phyloP scores from a whole-genome alignment of 2,113 vertebrate species.

The Percina caprodes region DNA sequence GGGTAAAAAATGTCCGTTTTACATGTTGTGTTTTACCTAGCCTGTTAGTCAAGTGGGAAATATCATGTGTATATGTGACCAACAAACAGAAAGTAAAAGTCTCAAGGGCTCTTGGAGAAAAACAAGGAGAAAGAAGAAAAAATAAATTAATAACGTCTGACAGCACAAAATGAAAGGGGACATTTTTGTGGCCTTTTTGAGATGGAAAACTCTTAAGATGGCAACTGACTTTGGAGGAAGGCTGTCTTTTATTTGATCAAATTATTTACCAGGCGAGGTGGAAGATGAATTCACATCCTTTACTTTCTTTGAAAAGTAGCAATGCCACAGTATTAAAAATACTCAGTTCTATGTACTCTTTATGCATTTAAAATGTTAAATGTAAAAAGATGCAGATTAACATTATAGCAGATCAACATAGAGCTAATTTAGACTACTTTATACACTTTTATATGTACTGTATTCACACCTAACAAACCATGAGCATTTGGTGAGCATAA shows the following conservation, averaged over 20 bases:
- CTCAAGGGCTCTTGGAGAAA: neutral
- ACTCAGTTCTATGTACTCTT: too few relatives aligned
- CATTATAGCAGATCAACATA: neutral
- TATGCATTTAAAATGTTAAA: too few relatives aligned
- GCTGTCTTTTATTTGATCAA: neutral
- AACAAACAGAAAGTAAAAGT: neutral
- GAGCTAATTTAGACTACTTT: too few relatives aligned
- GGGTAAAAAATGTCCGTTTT: neutral
- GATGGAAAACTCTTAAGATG: neutral
- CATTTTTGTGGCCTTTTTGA: neutral
- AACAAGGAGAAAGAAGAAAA: neutral
- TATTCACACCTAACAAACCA: too few relatives aligned
- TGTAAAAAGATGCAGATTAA: neutral
- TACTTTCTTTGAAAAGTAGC: neutral
- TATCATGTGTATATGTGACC: neutral
- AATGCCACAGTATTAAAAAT: neutral
- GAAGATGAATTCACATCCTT: neutral
- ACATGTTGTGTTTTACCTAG: neutral
- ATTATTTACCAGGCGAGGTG: neutral
- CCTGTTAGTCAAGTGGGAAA: neutral
- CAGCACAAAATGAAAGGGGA: neutral
- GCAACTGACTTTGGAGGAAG: neutral
- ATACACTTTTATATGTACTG: too few relatives aligned
- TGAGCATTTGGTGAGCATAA: too few relatives aligned
- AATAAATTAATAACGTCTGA: neutral